Evolutionary conservation across 2,888 invertebrate species (phyloP).

Genomic region (Scaeva pyrastri): DNA sequence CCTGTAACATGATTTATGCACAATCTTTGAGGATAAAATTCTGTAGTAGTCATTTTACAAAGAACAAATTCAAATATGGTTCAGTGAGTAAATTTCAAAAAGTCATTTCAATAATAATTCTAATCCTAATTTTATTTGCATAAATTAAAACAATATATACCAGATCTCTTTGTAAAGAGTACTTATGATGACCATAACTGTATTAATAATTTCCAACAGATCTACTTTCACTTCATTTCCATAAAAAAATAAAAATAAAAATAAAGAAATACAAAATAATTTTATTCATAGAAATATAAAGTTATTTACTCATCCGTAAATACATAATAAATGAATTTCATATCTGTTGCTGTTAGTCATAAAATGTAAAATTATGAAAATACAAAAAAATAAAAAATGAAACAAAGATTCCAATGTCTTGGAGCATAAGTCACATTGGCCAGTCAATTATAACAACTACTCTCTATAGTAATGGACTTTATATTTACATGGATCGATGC

Average conservation of each 20-base stretch:
- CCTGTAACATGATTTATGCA: no score
- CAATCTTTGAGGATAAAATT: no score
- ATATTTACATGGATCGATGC: constrained; percentile 70
- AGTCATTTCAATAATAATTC: neutral
- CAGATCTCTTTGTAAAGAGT: neutral
- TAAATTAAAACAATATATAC: constrained; percentile 21
- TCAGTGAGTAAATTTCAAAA: no score
- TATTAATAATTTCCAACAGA: constrained; percentile 17
- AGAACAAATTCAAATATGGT: no score
- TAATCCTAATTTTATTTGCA: neutral
- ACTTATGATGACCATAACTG: neutral
- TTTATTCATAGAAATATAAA: constrained; percentile 21
- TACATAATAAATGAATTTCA: constrained; percentile 25
- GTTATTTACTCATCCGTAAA: constrained; percentile 4
- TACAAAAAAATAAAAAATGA: constrained; percentile 5
- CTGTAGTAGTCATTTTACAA: no score
- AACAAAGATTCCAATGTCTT: constrained; percentile 36
- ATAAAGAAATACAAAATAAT: no score
- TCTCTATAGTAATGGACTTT: constrained; percentile 47
- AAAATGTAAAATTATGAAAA: constrained; percentile 12
- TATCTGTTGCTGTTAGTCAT: constrained; percentile 26
- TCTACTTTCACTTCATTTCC: constrained; percentile 16
- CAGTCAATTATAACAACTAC: constrained; percentile 56
- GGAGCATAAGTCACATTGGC: constrained; percentile 54
- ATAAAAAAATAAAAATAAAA: constrained; percentile 6